Evolutionary conservation across 2,797 vertebrate species (phyloP), one percentile per base, ranked within the genome.

Genomic region (Trachurus trachurus): DNA sequence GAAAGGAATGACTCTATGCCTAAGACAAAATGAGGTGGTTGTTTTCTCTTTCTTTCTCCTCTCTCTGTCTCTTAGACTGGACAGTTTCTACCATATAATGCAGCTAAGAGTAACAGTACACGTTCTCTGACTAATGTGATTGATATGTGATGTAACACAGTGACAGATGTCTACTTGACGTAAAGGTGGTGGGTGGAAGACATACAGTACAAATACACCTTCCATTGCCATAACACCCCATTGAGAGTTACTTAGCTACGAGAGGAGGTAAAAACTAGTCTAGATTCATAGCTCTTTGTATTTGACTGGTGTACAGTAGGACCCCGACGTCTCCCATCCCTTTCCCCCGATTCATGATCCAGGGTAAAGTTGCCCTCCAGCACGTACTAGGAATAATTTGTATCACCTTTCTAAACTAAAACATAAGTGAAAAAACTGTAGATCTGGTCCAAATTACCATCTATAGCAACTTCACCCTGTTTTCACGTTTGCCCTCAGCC

Each of bases 271-370:
- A 89, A 87, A 89, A 83, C 89, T 91, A 93, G 47, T 89, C 91
- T 90, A 93, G 79, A 91, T 81, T 89, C 68, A 89, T 90, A 92
- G 89, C 93, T 91, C 92, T 92, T 93, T 84, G 90, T 87, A 84
- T 86, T 88, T 78, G 87, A 91, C 87, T 87, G 82, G 85, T 90
- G 85, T 87, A 90, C 84, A 89, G 66, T 66, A 80, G 88, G 87
- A 87, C 76, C 86, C 69, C 67, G 47, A 56, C 73, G 54, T 65
- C 61, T 66, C 66, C 61, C 64, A 69, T 59, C 60, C 19, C 53
- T 44, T 34, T 39, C 61, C 44, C 34, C 42, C 21, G 31, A 42
- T 56, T 78, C 34, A 58, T 82, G 39, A 61, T 60, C 74, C 83
- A 87, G 79, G 77, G 85, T 88, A 45, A 89, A 86, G 83, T 71